Conservation (phyloP, 2,113 vertebrate species). For the Proteles cristata region DNA sequence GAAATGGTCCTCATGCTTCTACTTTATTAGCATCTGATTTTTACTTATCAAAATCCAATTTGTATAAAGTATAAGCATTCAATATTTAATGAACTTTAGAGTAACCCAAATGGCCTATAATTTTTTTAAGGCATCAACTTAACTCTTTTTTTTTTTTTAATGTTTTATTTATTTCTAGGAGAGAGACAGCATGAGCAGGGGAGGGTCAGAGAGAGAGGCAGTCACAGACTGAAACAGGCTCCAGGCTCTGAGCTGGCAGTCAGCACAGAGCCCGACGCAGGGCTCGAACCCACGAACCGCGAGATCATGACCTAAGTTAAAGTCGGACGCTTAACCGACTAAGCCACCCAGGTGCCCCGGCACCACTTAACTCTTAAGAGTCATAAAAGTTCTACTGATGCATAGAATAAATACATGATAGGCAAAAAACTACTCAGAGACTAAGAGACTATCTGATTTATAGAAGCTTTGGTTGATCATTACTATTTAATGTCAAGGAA, state of each 20-base stretch:
- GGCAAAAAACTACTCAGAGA: not conserved
- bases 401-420: slow-evolving; percentile 36
- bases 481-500: slow-evolving; percentile 42
- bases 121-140: not conserved
- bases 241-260: too few species aligned
- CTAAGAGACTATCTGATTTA: not conserved
- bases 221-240: too few species aligned
- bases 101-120: not conserved
- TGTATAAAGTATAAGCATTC: not conserved
- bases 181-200: too few species aligned
- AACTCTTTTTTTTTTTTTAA: too few species aligned
- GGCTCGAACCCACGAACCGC: too few species aligned
- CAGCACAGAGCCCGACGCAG: too few species aligned
- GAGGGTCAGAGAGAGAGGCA: too few species aligned
- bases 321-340: too few species aligned
- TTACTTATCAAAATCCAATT: slow-evolving; percentile 24
- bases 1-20: not conserved
- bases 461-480: not conserved
- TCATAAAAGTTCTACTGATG: not conserved
- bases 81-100: slow-evolving; percentile 39
- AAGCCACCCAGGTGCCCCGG: too few species aligned
- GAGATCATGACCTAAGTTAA: too few species aligned
- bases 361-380: slow-evolving; percentile 5
- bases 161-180: too few species aligned
- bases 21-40: not conserved